Evolutionary conservation across 2,797 vertebrate genomes (phyloP), one percentile per base, ranked within the genome.

Genomic region (Tiaroga cobitis): DNA sequence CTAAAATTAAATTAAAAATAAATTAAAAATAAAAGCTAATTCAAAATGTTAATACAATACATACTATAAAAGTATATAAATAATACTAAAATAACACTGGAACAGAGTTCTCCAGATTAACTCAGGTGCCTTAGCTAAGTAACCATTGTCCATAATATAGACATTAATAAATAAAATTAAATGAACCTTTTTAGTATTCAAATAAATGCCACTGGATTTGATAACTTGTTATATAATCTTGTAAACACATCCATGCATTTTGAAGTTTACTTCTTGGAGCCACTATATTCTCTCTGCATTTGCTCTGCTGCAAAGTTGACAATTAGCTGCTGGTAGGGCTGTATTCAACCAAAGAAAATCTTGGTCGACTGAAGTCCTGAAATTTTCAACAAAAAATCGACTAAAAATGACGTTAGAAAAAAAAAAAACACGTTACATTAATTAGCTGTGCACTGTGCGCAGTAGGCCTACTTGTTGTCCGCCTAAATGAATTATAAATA

Each of bases 251-350:
- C 46, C 19, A 75, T 51, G 54, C 29, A 75, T 59, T 39, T 59
- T 26, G 7, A 59, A 61, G 24, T 78, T 41, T 78, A 61, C 16
- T 19, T 26, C 26, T 29, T 65, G 26, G 10, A 49, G 5, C 26
- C 29, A 46, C 10, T 46, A 37, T 21, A 21, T 49, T 84, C 29
- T 37, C 34, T 29, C 43, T 21, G 54, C 39, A 56, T 59, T 79
- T 59, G 72, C 26, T 67, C 21, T 32, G 37, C 82, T 80, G 78
- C 61, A 72, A 49, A 63, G n/a, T 51, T 84, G 67, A 68, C 51
- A 81, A 88, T 90, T 89, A 89, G 75, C 80, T 83, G 83, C 70
- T 54, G 76, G 74, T n/a, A n/a, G n/a, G n/a, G n/a, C n/a, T n/a
- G n/a, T n/a, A n/a, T n/a, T n/a, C n/a, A n/a, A n/a, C n/a, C n/a